Evolutionary conservation across 2,113 vertebrate genomes (phyloP).

Genomic region (Amblyopsis rosae): DNA sequence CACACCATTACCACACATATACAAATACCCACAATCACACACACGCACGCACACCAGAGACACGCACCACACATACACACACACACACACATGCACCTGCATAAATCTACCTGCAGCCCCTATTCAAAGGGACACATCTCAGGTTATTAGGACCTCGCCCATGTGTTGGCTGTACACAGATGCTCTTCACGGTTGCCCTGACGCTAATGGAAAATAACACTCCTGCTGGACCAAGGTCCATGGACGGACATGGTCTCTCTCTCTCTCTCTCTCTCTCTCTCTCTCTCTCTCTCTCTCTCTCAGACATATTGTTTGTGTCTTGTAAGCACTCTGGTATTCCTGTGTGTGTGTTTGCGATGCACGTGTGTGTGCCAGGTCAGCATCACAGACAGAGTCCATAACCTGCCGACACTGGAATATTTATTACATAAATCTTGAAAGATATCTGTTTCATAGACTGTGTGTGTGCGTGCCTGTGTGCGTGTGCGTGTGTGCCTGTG

Average conservation of each 20-base stretch:
- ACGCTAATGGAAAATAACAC: slow-evolving; percentile 34
- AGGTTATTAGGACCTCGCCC: slow-evolving; percentile 15
- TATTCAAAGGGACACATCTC: slow-evolving; percentile 1
- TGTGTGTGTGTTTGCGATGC: neutral
- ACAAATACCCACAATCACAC: too few relatives aligned
- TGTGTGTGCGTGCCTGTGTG: slow-evolving; percentile 32
- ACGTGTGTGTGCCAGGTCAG: slow-evolving; percentile 46
- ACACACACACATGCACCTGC: slow-evolving; percentile 3
- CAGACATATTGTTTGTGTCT: slow-evolving; percentile 17
- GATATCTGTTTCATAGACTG: slow-evolving; percentile 17
- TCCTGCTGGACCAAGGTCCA: slow-evolving; percentile 7
- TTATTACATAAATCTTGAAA: slow-evolving; percentile 54
- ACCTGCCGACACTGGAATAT: slow-evolving; percentile 23
- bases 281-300: neutral
- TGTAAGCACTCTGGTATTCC: slow-evolving; percentile 43
- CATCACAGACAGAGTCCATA: slow-evolving; percentile 51
- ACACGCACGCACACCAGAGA: neutral
- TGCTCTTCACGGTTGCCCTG: slow-evolving; percentile 20
- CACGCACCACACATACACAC: neutral
- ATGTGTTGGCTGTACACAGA: slow-evolving; percentile 50
- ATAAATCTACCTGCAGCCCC: neutral
- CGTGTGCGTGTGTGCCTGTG: slow-evolving; percentile 6
- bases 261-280: neutral
- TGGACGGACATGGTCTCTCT: too few relatives aligned
- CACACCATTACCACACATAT: too few relatives aligned